phyloP scores from a whole-genome alignment of 2,888 invertebrate genomes.

The Mechanitis messenoides region DNA sequence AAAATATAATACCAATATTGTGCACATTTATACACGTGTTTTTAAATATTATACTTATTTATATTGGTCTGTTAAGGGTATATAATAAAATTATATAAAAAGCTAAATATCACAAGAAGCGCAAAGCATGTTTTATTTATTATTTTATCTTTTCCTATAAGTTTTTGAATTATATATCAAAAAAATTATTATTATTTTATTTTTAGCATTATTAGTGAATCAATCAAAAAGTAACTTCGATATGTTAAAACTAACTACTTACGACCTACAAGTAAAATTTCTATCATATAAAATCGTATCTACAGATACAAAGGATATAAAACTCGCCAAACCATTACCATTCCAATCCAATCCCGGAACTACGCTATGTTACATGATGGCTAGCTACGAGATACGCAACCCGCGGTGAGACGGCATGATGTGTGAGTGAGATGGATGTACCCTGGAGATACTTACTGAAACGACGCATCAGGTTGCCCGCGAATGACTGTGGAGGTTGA shows the following conservation, averaged over 20 bases:
- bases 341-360: constrained; percentile 56
- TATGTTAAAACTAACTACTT: constrained; percentile 53
- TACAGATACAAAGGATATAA: constrained; percentile 50
- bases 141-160: constrained; percentile 8
- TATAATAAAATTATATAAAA: constrained; percentile 55
- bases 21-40: constrained; percentile 42
- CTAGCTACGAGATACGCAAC: constrained; percentile 42
- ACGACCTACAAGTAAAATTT: constrained; percentile 55
- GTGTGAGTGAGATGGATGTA: constrained; percentile 36
- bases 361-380: constrained; percentile 55
- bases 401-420: constrained; percentile 41
- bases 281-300: constrained; percentile 48
- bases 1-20: constrained; percentile 28
- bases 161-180: constrained; percentile 11
- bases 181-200: background rate
- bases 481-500: constrained; percentile 76
- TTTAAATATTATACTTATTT: constrained; percentile 24
- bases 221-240: constrained; percentile 1
- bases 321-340: constrained; percentile 64
- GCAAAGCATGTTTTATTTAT: constrained; percentile 47
- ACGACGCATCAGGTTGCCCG: constrained; percentile 87
- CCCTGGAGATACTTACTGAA: constrained; percentile 87
- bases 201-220: constrained; percentile 11
- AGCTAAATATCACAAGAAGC: constrained; percentile 74
- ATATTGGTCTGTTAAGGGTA: constrained; percentile 18